Base-by-base conservation (phyloP, 2,888 invertebrate species). In the Vanessa cardui region DNA sequence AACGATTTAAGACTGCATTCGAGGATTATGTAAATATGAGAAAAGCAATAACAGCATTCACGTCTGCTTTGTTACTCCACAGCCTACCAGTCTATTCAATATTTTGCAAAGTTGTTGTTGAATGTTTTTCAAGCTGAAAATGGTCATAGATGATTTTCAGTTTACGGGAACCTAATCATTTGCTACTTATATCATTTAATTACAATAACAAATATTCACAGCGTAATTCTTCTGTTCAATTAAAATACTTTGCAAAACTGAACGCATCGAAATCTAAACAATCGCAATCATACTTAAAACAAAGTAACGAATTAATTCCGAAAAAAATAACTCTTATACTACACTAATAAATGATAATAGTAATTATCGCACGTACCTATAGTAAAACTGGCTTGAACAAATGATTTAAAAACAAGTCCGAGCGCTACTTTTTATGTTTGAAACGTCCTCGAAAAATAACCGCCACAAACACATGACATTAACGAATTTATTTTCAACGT, bases 401-500 rank as follows among this genome's bases (percentile, higher is more conserved):
- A 74, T 74, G 77, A 78, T 81, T 39, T 73, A 68, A 76, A 78
- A 90, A 89, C 86, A 72, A 83, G 89, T 90, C 83, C 77, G 74
- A 70, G 76, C 78, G 81, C 85, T 80, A 81, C 86, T 90, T 90
- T 89, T 89, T 88, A 78, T 73, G 76, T 75, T 75, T 72, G 70
- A 72, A 75, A 76, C 80, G 90, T 88, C 90, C 90, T 91, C 87
- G 90, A 91, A 86, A 89, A 83, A 84, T 90, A 91, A 91, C 90
- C 89, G 90, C 77, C 90, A 76, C 73, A 74, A 70, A 75, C 83
- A 81, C 82, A 83, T 84, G 83, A 81, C 66, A 67, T 78, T 83
- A 86, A 84, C 80, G 82, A 85, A 82, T 77, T 76, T 78, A 79
- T 82, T 83, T 80, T 75, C 77, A 74, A 77, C 52, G 62, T 68